A percentile compares a stretch with the other conserved stretches of the same genome.
phyloP scores from a whole-genome alignment of 2,113 vertebrate species.

The Oryzias curvinotus region DNA sequence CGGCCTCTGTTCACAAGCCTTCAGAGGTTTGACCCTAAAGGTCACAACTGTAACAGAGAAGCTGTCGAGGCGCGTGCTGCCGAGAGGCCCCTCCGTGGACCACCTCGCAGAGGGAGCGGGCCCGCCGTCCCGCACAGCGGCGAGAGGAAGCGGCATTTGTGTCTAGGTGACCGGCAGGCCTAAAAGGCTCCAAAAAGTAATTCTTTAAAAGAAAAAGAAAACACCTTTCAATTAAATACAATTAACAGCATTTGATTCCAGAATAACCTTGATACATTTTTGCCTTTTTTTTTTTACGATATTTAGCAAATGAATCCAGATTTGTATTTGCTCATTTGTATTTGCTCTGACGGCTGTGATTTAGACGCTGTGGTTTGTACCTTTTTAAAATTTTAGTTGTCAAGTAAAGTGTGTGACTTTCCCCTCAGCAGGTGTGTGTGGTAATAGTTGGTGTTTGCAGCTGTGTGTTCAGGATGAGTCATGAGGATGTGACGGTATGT shows the following conservation, averaged over 20 bases:
- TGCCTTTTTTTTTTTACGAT: neutral
- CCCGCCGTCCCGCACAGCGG: constrained; percentile 14
- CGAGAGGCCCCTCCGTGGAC: constrained; percentile 73
- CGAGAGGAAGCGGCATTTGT: constrained; percentile 8
- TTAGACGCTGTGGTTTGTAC: neutral
- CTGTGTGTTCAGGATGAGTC: constrained; percentile 25
- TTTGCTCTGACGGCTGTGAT: neutral
- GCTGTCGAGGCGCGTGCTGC: constrained; percentile 87
- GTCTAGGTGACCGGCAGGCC: constrained; percentile 14
- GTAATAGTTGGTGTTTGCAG: constrained; percentile 14
- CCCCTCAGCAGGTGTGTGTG: constrained; percentile 2
- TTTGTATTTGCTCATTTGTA: neutral
- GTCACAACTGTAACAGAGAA: constrained; percentile 88
- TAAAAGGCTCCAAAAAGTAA: constrained; percentile 4
- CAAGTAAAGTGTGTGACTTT: neutral
- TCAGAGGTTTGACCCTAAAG: constrained; percentile 84
- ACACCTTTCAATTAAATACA: neutral
- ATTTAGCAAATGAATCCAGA: neutral
- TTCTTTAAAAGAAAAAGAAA: constrained; percentile 2
- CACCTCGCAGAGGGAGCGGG: constrained; percentile 63
- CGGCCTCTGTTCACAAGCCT: constrained; percentile 89
- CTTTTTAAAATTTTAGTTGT: neutral
- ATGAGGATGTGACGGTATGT: constrained; percentile 26
- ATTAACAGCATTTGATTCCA: neutral
- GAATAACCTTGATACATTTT: neutral